A percentile compares a stretch with the other conserved stretches of the same genome.
phyloP scores from a whole-genome alignment of 2,797 vertebrate genomes.

The Scolopax bukidnonensis region DNA sequence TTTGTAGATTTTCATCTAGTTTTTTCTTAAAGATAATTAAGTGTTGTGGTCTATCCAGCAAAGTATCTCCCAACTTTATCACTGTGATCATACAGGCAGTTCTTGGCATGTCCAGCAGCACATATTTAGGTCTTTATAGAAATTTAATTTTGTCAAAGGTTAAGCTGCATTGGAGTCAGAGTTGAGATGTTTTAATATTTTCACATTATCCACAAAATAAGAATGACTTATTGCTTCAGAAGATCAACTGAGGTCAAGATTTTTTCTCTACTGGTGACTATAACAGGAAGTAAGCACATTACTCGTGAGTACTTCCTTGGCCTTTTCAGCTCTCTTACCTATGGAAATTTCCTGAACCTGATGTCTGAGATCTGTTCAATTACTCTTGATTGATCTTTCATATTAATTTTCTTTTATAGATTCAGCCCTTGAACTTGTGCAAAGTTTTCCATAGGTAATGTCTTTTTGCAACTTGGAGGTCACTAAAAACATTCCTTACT shows the following conservation, averaged over 20 bases:
- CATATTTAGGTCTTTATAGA: neutral
- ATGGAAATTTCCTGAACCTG: neutral
- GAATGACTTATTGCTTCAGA: neutral
- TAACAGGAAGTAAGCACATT: neutral
- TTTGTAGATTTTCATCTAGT: neutral
- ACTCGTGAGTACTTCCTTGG: neutral
- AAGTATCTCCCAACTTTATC: neutral
- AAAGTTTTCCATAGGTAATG: neutral
- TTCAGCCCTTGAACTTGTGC: neutral
- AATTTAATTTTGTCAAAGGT: neutral
- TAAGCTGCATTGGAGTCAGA: neutral
- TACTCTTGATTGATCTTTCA: neutral
- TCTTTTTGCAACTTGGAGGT: neutral
- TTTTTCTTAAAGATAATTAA: neutral
- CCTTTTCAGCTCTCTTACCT: neutral
- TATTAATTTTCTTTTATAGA: neutral
- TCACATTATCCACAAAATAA: neutral
- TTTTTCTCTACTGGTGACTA: neutral
- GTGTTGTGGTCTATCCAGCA: neutral
- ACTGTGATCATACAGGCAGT: neutral
- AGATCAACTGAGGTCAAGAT: neutral
- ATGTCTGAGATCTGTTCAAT: neutral
- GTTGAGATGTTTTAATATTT: neutral
- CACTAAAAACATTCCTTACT: neutral
- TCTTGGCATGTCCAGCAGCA: neutral